Conservation (phyloP, 2,888 invertebrate species). For the Ischnus inquisitorius region DNA sequence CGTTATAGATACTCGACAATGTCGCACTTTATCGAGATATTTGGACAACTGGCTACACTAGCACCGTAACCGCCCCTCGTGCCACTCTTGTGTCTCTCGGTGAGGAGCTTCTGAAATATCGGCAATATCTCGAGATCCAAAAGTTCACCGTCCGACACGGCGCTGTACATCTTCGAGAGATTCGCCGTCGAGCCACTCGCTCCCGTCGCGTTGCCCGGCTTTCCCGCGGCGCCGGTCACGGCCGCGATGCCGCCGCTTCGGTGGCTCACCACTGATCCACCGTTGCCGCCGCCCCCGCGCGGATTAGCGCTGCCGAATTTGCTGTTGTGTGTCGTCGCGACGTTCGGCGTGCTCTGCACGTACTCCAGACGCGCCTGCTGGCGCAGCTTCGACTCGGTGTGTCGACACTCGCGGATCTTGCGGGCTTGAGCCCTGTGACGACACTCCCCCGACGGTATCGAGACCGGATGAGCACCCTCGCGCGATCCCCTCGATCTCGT, state of each 20-base stretch:
- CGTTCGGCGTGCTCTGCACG: conserved; percentile 89
- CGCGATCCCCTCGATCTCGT: conserved; percentile 74
- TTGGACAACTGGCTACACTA: conserved; percentile 95
- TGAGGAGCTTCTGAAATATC: conserved; percentile 96
- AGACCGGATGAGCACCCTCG: conserved; percentile 55
- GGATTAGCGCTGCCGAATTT: conserved; percentile 87
- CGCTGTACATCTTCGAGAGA: conserved; percentile 88
- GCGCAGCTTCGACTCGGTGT: conserved; percentile 81
- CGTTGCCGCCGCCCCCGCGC: conserved; percentile 81
- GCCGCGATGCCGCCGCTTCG: conserved; percentile 53
- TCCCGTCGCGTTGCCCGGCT: conserved; percentile 33
- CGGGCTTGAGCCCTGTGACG: conserved; percentile 78
- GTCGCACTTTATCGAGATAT: conserved; percentile 98
- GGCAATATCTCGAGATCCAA: conserved; percentile 95
- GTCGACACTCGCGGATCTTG: conserved; percentile 78
- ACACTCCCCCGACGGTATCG: conserved; percentile 76
- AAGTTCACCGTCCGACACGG: conserved; percentile 93
- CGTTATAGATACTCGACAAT: conserved; percentile 96
- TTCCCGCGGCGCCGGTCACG: conserved; percentile 42
- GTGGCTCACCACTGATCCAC: conserved; percentile 81
- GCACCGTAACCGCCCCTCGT: conserved; percentile 90
- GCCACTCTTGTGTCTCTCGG: conserved; percentile 91
- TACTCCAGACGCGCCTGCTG: conserved; percentile 85
- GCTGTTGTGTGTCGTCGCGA: conserved; percentile 86
- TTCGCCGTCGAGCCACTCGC: conserved; percentile 79